Evolutionary conservation across 2,888 invertebrate genomes (phyloP).

Genomic region (Aleiodes alternator): DNA sequence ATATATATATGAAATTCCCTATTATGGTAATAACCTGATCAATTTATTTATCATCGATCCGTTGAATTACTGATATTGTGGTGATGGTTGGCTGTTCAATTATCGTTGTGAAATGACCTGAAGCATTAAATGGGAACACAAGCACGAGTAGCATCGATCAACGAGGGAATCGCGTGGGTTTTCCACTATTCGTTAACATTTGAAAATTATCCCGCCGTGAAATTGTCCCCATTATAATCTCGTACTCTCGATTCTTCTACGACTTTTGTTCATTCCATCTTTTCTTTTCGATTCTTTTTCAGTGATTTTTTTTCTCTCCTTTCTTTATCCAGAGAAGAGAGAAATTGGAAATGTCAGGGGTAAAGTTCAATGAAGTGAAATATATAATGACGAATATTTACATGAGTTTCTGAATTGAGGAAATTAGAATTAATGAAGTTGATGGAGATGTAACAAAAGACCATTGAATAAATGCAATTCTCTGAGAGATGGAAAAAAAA

Average conservation of each 20-base stretch:
- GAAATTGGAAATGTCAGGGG: neutral
- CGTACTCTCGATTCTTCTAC: conserved; percentile 30
- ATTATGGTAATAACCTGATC: neutral
- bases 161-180: conserved; percentile 30
- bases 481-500: neutral
- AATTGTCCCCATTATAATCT: conserved; percentile 39
- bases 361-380: neutral
- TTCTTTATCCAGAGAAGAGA: neutral
- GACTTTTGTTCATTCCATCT: conserved; percentile 6
- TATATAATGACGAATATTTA: neutral
- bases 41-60: neutral
- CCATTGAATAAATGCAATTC: neutral
- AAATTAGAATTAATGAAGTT: too few relatives aligned
- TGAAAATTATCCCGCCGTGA: conserved; percentile 36
- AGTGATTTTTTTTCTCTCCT: neutral
- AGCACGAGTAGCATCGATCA: conserved; percentile 26
- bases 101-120: conserved; percentile 14
- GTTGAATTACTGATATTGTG: neutral
- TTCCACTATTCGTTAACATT: neutral
- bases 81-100: neutral
- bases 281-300: neutral
- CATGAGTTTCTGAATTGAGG: too few relatives aligned
- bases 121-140: conserved; percentile 12
- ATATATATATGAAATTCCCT: too few relatives aligned
- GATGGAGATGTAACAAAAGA: too few relatives aligned